A percentile compares a stretch with the other conserved stretches of the same genome.
These are phyloP conservation scores for Creontiades dilutus DNA, from an alignment of 2,888 invertebrate genomes.

Conservation along the genomic window DNA sequence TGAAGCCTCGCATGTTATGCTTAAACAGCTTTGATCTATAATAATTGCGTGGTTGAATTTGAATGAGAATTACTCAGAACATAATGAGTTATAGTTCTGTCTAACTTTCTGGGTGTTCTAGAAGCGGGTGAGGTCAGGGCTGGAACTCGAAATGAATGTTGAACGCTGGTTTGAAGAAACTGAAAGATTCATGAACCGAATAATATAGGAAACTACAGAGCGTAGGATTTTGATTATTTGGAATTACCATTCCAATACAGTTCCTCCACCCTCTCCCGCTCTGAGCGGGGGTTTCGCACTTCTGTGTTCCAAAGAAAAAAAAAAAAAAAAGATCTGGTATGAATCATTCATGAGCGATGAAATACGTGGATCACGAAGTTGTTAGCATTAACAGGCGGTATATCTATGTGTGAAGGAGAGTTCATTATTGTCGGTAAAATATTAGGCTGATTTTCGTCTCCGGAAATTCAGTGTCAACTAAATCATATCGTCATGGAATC, in stretches of 20 bases:
- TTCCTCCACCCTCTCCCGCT: neutral
- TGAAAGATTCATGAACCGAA: neutral
- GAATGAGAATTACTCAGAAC: too few species aligned
- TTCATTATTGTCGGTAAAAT: too few species aligned
- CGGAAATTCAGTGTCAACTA: too few species aligned
- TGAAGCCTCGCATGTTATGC: too few species aligned
- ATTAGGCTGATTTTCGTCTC: too few species aligned
- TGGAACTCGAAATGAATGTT: too few species aligned
- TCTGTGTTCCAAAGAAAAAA: neutral
- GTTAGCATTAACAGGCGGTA: neutral
- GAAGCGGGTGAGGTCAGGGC: too few species aligned
- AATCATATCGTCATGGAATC: too few species aligned
- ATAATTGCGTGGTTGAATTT: too few species aligned
- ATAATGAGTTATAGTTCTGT: too few species aligned
- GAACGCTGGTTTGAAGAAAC: neutral
- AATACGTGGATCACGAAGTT: neutral
- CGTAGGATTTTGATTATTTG: neutral
- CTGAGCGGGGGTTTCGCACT: neutral
- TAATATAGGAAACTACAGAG: neutral
- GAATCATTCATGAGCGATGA: neutral
- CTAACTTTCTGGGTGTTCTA: too few species aligned
- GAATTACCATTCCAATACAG: neutral
- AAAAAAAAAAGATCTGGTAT: neutral
- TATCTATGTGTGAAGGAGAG: neutral
- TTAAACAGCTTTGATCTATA: too few species aligned